These are phyloP conservation scores for Choristoneura rosaceana DNA, from an alignment of 2,888 invertebrate genomes.

Conservation along the genomic window DNA sequence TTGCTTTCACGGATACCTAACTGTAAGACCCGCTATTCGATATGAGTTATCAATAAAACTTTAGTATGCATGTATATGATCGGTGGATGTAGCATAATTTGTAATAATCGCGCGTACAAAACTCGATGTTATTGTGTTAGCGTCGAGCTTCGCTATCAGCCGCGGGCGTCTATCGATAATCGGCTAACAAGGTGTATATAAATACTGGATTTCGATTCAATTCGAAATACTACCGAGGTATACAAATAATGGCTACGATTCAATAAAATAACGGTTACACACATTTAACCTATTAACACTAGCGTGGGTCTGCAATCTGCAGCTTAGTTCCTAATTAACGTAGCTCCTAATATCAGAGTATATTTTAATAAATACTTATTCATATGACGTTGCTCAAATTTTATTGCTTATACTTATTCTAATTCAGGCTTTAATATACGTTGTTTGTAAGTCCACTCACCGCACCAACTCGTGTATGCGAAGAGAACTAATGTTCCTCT, in stretches of 20 bases:
- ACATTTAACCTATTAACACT: constrained; percentile 61
- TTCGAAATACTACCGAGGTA: constrained; percentile 62
- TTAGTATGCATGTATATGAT: constrained; percentile 32
- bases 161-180: constrained; percentile 29
- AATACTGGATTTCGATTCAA: constrained; percentile 61
- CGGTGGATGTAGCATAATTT: constrained; percentile 27
- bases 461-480: background rate
- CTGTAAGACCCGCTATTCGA: constrained; percentile 21
- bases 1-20: constrained; percentile 32
- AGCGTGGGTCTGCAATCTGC: constrained; percentile 43
- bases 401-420: background rate
- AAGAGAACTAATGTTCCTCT: constrained; percentile 18
- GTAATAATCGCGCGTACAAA: constrained; percentile 23
- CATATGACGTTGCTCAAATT: background rate
- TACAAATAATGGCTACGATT: constrained; percentile 62
- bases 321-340: constrained; percentile 23
- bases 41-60: constrained; percentile 35
- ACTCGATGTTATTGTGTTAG: constrained; percentile 27
- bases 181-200: constrained; percentile 51
- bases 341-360: background rate
- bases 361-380: constrained; percentile 3
- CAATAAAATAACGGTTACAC: constrained; percentile 61
- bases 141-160: constrained; percentile 22
- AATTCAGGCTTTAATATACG: background rate
- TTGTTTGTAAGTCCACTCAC: background rate